Base-by-base conservation (phyloP, 2,888 invertebrate genomes). In the Petrophora chlorosata region DNA sequence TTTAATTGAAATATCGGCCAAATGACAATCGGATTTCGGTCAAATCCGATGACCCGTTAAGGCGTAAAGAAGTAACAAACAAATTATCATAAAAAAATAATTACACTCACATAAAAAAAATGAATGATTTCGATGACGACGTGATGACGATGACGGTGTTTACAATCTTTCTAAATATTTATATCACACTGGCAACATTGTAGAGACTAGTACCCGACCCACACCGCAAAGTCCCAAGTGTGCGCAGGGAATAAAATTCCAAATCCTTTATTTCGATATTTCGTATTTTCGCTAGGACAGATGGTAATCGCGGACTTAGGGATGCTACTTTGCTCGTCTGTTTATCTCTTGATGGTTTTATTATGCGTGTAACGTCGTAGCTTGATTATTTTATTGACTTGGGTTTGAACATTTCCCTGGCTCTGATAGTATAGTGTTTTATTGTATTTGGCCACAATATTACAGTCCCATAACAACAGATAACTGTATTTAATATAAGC, bases 331-430 rank as follows among this genome's bases (percentile, higher is more conserved):
- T 15, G 17, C 52, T 23, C 41, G 16, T 41, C 44, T 54, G 46
- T 66, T 65, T 69, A 63, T 52, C 65, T 54, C 59, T 61, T 65
- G 40, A 63, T 69, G 63, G 58, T 60, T 63, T 54, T 67, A 56
- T 64, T 56, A 64, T 68, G 17, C 64, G 28, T 8, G 17, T 19
- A 26, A 7, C 29, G 32, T 34, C 49, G 50, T 52, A 16, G 30
- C 38, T 33, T 43, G 33, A 44, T 54, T 39, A 25, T 46, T 40
- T 46, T 40, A 29, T 45, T 33, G 14, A 33, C 26, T 26, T 5
- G 29, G 29, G 14, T 23, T 29, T n/a, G 10, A 15, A 15, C 2
- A 3, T 14, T 14, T 1, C 4, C 5, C 19, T 19, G 19, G 7
- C 2, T 19, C 1, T 19, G 19, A n/a, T n/a, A n/a, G n/a, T 15